A percentile compares a stretch with the other conserved stretches of the same genome.
Conservation (phyloP, 2,113 vertebrate species). For the Actinemys pallida region DNA sequence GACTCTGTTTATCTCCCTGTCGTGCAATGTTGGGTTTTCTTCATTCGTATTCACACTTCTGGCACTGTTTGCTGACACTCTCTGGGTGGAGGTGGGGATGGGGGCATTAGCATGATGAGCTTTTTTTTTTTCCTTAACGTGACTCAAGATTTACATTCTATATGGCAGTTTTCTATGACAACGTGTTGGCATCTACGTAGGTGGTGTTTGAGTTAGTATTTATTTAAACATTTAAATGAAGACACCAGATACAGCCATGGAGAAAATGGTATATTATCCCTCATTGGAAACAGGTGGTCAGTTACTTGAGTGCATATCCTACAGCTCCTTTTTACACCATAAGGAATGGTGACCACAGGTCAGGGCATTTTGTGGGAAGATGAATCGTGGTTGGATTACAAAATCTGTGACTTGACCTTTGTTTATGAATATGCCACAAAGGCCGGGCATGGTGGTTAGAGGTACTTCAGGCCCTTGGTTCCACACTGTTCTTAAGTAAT, state of each 20-base stretch:
- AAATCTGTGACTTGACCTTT: neutral
- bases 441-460: neutral
- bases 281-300: conserved; percentile 6
- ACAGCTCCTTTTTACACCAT: neutral
- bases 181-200: conserved; percentile 68
- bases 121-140: neutral
- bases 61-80: conserved; percentile 45
- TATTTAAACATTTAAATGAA: conserved; percentile 56
- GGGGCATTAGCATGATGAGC: neutral
- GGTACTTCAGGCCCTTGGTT: neutral
- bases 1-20: neutral
- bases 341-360: neutral
- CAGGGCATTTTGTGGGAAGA: neutral
- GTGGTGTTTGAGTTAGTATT: conserved; percentile 62
- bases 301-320: neutral
- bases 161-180: conserved; percentile 34
- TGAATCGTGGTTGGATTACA: neutral
- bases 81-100: conserved; percentile 58
- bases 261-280: conserved; percentile 32
- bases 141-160: neutral
- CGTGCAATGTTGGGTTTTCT: neutral
- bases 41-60: neutral
- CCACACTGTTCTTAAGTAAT: neutral
- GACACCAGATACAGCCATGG: conserved; percentile 22
- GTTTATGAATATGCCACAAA: neutral